Conservation (phyloP, 2,113 vertebrate species). For the Lepus europaeus region DNA sequence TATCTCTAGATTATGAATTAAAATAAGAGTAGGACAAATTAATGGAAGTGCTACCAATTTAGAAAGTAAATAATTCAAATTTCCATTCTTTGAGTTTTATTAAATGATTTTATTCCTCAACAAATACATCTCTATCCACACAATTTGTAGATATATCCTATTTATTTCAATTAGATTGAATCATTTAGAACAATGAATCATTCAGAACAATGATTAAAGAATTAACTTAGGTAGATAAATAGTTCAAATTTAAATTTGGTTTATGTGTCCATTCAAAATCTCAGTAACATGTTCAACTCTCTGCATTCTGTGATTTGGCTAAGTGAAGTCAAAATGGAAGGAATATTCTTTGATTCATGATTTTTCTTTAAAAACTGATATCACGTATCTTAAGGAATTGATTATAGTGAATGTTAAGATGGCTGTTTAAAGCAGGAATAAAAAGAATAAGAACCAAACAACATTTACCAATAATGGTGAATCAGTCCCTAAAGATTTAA, state of each 20-base stretch:
- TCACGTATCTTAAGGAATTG: neutral
- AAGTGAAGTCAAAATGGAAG: neutral
- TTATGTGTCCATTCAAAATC: conserved; percentile 26
- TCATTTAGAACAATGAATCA: conserved; percentile 39
- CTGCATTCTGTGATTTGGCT: neutral
- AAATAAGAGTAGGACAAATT: conserved; percentile 78
- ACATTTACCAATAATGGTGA: neutral
- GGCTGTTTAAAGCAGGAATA: neutral
- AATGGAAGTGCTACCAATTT: conserved; percentile 73
- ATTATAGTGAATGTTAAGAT: neutral
- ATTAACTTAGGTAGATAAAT: conserved; percentile 1
- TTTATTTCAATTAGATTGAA: conserved; percentile 47
- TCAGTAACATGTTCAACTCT: neutral
- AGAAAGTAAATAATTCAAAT: conserved; percentile 75
- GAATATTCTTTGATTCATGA: neutral
- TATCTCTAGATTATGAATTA: conserved; percentile 78
- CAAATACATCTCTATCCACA: neutral
- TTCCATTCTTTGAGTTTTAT: conserved; percentile 18
- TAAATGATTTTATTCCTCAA: conserved; percentile 57
- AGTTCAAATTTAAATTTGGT: neutral
- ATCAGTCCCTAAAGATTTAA: conserved; percentile 14
- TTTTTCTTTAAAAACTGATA: conserved; percentile 31
- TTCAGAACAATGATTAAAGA: neutral
- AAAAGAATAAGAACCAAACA: neutral
- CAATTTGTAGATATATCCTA: neutral